Percentiles rank a stretch among this genome's conserved stretches.
Conservation (phyloP, 2,113 vertebrate species). For the Caretta caretta region DNA sequence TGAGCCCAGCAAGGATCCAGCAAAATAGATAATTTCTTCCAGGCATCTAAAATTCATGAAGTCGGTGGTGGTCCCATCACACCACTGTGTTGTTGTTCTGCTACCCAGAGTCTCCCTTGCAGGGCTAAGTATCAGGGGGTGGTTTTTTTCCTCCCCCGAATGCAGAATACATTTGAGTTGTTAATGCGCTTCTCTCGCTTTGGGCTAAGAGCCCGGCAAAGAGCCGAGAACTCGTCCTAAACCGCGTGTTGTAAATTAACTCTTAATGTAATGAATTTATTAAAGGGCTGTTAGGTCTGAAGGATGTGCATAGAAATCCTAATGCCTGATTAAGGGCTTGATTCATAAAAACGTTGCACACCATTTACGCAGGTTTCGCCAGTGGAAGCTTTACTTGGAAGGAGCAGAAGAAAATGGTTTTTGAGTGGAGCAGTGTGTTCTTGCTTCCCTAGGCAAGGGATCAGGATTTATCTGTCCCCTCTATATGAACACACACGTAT, state of each 20-base stretch:
- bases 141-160: conserved; percentile 16
- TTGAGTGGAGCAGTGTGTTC: not conserved
- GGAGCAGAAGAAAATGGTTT: not conserved
- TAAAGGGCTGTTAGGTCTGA: conserved; percentile 51
- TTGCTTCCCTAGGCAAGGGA: not conserved
- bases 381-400: conserved; percentile 65
- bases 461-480: not conserved
- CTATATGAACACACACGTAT: not conserved
- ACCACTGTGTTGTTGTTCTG: conserved; percentile 53
- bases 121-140: conserved; percentile 62
- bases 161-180: conserved; percentile 70
- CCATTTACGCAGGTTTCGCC: conserved; percentile 35
- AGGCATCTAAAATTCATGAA: conserved; percentile 78
- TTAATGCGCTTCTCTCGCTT: conserved; percentile 70
- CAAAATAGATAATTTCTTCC: conserved; percentile 78
- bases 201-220: conserved; percentile 39
- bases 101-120: conserved; percentile 59
- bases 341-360: conserved; percentile 62
- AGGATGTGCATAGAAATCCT: conserved; percentile 63
- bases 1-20: conserved; percentile 79
- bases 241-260: conserved; percentile 74
- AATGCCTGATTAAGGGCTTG: conserved; percentile 67
- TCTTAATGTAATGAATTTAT: conserved; percentile 72
- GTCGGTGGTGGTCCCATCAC: conserved; percentile 43
- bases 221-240: conserved; percentile 37